These are phyloP conservation scores for Pseudochromis fuscus DNA, from an alignment of 2,797 vertebrate species.

Conservation along the genomic window DNA sequence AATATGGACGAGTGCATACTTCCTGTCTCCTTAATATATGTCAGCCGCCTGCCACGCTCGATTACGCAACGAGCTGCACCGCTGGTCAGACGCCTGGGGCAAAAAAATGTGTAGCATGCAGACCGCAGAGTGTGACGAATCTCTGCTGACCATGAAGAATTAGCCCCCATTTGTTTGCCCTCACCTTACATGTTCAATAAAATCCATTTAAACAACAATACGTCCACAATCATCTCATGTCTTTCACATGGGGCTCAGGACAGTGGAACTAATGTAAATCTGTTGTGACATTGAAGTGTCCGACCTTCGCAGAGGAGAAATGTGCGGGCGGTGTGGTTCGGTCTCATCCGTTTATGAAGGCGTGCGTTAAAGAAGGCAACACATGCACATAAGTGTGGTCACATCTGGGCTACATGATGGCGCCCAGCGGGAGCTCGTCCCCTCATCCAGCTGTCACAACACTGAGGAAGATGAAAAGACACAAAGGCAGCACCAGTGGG, in stretches of 20 bases:
- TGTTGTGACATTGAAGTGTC: conserved; percentile 24
- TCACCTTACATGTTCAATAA: conserved; percentile 27
- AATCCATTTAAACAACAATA: conserved; percentile 34
- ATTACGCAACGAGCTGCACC: conserved; percentile 64
- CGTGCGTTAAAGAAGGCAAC: conserved; percentile 38
- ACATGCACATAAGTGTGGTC: conserved; percentile 38
- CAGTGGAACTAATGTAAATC: conserved; percentile 18
- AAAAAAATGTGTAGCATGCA: conserved; percentile 19
- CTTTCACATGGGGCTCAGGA: neutral
- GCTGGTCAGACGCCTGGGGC: conserved; percentile 23
- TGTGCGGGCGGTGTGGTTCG: neutral
- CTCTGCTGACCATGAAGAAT: conserved; percentile 35
- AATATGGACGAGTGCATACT: conserved; percentile 33
- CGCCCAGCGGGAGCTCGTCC: conserved; percentile 56
- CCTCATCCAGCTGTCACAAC: conserved; percentile 79
- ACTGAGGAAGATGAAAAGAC: conserved; percentile 55
- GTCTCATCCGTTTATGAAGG: conserved; percentile 27
- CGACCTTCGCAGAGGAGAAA: conserved; percentile 42
- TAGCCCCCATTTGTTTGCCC: conserved; percentile 13
- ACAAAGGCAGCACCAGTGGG: conserved; percentile 16
- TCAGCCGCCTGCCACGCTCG: conserved; percentile 39
- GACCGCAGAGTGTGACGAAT: conserved; percentile 37
- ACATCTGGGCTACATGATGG: conserved; percentile 62
- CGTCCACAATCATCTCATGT: neutral
- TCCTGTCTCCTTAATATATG: conserved; percentile 60